These are phyloP conservation scores for Neoseiulus cucumeris DNA, from an alignment of 1,140 invertebrate species.

Conservation along the genomic window DNA sequence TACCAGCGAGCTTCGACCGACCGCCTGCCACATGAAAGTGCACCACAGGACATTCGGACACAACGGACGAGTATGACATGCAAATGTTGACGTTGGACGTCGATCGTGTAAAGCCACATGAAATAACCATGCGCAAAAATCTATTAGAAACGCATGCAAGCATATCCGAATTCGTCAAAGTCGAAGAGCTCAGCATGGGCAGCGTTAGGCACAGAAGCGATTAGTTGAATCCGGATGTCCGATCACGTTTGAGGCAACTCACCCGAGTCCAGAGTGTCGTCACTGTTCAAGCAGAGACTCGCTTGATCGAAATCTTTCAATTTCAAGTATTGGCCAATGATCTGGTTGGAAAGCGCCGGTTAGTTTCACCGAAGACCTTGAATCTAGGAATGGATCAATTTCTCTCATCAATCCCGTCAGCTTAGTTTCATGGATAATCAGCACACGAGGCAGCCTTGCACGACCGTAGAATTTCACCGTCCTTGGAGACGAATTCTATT, in stretches of 20 bases:
- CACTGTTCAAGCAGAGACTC: not conserved
- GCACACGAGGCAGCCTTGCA: not conserved
- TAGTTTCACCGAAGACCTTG: not conserved
- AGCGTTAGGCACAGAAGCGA: not conserved
- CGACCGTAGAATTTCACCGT: not conserved
- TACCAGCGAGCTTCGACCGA: too few species aligned
- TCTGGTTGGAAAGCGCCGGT: not conserved
- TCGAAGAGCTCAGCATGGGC: not conserved
- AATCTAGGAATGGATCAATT: not conserved
- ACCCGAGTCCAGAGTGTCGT: conserved; percentile 4
- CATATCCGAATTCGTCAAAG: not conserved
- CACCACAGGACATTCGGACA: too few species aligned
- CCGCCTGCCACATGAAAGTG: too few species aligned
- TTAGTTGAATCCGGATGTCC: not conserved
- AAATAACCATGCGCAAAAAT: not conserved
- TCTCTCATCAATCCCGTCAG: not conserved
- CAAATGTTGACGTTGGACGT: too few species aligned
- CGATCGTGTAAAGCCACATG: too few species aligned
- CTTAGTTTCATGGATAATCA: not conserved
- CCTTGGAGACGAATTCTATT: not conserved
- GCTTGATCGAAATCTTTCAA: not conserved
- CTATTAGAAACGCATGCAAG: not conserved
- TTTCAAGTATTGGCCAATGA: not conserved
- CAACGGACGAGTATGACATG: too few species aligned
- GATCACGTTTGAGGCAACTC: not conserved